Percentiles rank a stretch among this genome's conserved stretches.
Conservation (phyloP, 2,888 invertebrate species). For the Cyclophora albipunctata region DNA sequence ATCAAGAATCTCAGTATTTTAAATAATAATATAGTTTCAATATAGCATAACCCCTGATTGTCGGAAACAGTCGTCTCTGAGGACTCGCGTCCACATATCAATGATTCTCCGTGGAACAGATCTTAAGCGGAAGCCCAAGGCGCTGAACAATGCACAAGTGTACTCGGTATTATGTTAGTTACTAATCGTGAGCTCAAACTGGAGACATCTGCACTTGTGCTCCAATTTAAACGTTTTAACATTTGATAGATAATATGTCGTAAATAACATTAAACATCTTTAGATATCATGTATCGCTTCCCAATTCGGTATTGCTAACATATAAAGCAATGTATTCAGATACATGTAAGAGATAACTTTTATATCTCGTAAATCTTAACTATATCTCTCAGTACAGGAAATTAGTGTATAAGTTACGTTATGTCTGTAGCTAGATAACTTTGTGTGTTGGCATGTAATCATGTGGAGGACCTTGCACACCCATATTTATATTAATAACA, state of each 20-base stretch:
- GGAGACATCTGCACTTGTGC: slow-evolving; percentile 45
- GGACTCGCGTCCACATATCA: slow-evolving; percentile 14
- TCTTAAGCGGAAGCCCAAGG: slow-evolving; percentile 43
- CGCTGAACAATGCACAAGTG: slow-evolving; percentile 39
- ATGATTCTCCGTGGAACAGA: slow-evolving; percentile 10
- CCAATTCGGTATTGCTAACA: slow-evolving; percentile 2
- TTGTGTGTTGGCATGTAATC: slow-evolving; percentile 36
- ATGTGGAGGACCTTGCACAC: slow-evolving; percentile 10
- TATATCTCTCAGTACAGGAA: slow-evolving; percentile 75
- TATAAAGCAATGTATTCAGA: slow-evolving; percentile 19
- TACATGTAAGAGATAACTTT: slow-evolving; percentile 38
- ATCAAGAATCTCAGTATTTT: slow-evolving; percentile 63
- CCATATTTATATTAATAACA: slow-evolving; percentile 6
- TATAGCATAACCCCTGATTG: slow-evolving; percentile 8
- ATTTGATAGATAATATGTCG: slow-evolving; percentile 24
- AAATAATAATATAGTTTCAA: slow-evolving; percentile 25
- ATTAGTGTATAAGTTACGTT: slow-evolving; percentile 62
- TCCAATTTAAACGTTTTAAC: slow-evolving; percentile 28
- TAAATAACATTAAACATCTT: background rate
- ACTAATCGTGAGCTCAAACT: slow-evolving; percentile 27
- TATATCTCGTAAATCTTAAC: slow-evolving; percentile 39
- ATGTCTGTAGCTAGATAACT: slow-evolving; percentile 59
- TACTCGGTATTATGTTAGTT: slow-evolving; percentile 30
- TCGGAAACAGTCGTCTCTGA: slow-evolving; percentile 9
- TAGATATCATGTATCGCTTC: slow-evolving; percentile 3